A percentile compares a stretch with the other conserved stretches of the same genome.
These are phyloP conservation scores for Pteropus rufus DNA, from an alignment of 2,797 vertebrate genomes.

Conservation along the genomic window DNA sequence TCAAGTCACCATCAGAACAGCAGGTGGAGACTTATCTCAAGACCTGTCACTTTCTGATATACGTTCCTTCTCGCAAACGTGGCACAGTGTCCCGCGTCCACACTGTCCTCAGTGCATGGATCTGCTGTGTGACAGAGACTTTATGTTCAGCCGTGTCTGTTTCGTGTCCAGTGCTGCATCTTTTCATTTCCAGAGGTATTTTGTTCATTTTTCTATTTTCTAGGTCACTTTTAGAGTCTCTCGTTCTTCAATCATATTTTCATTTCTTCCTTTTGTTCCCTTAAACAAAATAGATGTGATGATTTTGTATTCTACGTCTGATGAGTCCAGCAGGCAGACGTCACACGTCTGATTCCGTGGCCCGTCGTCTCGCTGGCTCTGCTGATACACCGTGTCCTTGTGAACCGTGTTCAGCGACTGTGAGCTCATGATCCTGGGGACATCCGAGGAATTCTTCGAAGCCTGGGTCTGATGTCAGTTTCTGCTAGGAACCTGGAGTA, in stretches of 20 bases:
- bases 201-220: not conserved
- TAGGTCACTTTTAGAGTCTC: not conserved
- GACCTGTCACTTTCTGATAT: rapidly evolving
- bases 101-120: rapidly evolving
- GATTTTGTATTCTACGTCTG: not conserved
- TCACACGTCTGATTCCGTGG: rapidly evolving
- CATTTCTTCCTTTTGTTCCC: not conserved
- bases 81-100: too few species aligned
- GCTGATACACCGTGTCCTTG: rapidly evolving
- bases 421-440: too few species aligned
- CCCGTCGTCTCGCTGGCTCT: not conserved
- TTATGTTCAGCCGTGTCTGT: not conserved
- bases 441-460: not conserved
- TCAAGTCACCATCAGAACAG: not conserved
- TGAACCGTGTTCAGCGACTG: rapidly evolving
- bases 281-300: not conserved
- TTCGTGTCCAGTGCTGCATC: not conserved
- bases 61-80: rapidly evolving
- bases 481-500: not conserved
- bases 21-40: not conserved
- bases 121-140: not conserved
- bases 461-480: not conserved
- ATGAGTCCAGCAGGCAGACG: rapidly evolving
- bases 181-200: not conserved
- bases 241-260: not conserved